phyloP scores from a whole-genome alignment of 2,797 vertebrate species.

The Acomys russatus region DNA sequence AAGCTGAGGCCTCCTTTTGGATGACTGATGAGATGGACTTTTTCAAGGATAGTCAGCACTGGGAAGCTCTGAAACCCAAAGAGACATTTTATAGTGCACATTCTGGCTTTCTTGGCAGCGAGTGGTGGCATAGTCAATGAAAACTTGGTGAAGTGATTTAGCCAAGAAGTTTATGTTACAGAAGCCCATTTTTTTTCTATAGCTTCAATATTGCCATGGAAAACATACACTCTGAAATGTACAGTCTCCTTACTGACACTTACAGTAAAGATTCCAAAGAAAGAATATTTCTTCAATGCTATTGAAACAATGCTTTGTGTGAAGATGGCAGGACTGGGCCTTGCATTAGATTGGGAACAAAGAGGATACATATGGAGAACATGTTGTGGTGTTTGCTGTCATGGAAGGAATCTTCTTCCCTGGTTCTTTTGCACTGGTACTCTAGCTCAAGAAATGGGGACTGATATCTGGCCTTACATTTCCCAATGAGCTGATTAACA shows the following conservation, averaged over 20 bases:
- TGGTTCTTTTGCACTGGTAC: conserved; percentile 97
- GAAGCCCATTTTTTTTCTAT: conserved; percentile 96
- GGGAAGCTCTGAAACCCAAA: conserved; percentile 96
- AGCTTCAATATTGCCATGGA: conserved; percentile 99
- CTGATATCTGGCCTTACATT: conserved; percentile 99
- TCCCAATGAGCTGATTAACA: conserved; percentile 97
- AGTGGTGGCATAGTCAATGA: conserved; percentile 99
- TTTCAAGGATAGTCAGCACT: conserved; percentile 96
- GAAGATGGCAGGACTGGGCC: conserved; percentile 98
- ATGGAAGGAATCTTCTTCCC: conserved; percentile 99
- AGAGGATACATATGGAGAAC: conserved; percentile 94
- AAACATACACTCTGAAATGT: conserved; percentile 99
- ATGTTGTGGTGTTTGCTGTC: conserved; percentile 97
- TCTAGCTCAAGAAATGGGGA: conserved; percentile 99
- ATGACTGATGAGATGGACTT: conserved; percentile 99
- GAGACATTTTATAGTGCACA: conserved; percentile 95
- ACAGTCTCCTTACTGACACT: conserved; percentile 98
- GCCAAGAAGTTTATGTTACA: conserved; percentile 97
- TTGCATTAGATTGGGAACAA: conserved; percentile 97
- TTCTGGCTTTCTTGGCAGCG: conserved; percentile 97
- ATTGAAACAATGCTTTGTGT: conserved; percentile 97
- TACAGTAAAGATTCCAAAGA: conserved; percentile 96
- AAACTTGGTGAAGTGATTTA: conserved; percentile 97
- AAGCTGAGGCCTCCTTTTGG: conserved; percentile 98
- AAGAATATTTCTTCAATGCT: conserved; percentile 97